Percentiles rank a stretch among this genome's conserved stretches.
Conservation (phyloP, 1,140 invertebrate species). For the Musca vetustissima region DNA sequence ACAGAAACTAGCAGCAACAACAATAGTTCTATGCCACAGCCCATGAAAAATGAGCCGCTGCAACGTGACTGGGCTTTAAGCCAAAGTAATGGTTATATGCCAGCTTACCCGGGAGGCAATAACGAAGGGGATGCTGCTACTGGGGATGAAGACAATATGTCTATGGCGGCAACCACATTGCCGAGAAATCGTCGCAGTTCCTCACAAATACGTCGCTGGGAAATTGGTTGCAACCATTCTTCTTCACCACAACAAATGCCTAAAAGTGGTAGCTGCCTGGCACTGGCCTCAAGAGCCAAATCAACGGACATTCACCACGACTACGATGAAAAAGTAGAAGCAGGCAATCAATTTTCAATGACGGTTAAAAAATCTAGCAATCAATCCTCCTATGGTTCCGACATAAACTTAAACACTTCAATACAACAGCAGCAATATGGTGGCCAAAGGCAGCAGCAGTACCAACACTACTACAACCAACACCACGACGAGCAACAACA, state of each 20-base stretch:
- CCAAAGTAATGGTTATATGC: constrained; percentile 20
- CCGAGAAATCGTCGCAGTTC: background rate
- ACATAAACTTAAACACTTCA: constrained; percentile 6
- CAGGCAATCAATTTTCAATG: too few species aligned
- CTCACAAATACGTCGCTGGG: too few species aligned
- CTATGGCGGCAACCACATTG: background rate
- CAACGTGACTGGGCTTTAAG: constrained; percentile 9
- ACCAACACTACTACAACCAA: background rate
- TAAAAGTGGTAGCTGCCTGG: too few species aligned
- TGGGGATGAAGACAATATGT: background rate
- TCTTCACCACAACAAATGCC: too few species aligned
- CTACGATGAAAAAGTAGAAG: too few species aligned
- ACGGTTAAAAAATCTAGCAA: too few species aligned
- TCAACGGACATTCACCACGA: too few species aligned
- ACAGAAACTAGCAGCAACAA: constrained; percentile 25
- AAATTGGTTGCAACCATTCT: too few species aligned
- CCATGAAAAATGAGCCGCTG: constrained; percentile 7
- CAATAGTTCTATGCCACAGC: background rate
- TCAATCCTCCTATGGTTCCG: too few species aligned
- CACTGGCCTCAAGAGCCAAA: too few species aligned
- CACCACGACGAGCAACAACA: too few species aligned
- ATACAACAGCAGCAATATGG: background rate
- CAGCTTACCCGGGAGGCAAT: background rate
- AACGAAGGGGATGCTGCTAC: background rate
- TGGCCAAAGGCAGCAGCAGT: too few species aligned